Percentiles rank a stretch among this genome's conserved stretches.
phyloP scores from a whole-genome alignment of 2,797 vertebrate species.

The Limosa lapponica region DNA sequence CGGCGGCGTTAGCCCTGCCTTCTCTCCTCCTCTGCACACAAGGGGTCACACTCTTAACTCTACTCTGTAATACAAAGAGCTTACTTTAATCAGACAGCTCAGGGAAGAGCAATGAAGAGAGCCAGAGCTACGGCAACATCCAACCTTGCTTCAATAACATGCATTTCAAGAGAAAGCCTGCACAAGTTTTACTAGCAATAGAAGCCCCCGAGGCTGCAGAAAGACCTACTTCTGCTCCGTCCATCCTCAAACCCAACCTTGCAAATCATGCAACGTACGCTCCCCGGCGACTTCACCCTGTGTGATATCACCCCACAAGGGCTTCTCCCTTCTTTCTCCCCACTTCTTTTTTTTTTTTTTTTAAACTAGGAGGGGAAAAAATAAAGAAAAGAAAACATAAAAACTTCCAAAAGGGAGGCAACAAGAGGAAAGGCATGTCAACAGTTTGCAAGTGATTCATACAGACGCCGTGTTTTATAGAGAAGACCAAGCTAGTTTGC shows the following conservation, averaged over 20 bases:
- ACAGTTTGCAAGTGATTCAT: not conserved
- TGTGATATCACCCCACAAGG: not conserved
- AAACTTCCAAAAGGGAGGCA: accelerated
- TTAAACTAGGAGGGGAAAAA: not conserved
- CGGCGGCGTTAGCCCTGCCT: accelerated
- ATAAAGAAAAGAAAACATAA: not conserved
- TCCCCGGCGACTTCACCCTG: not conserved
- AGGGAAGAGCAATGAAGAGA: not conserved
- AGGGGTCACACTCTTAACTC: not conserved
- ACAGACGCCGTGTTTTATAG: not conserved
- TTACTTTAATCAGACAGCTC: not conserved
- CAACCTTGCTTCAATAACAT: not conserved
- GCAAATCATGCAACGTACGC: not conserved
- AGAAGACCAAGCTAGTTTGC: not conserved
- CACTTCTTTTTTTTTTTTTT: not conserved
- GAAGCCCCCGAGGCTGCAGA: not conserved
- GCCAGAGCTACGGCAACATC: not conserved
- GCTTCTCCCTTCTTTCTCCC: not conserved
- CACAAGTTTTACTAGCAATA: not conserved
- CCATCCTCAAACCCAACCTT: not conserved
- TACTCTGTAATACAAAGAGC: not conserved
- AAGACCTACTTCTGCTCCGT: not conserved
- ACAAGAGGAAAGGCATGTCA: not conserved
- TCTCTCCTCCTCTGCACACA: not conserved
- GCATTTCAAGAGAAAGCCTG: not conserved